Conservation (phyloP, 2,888 invertebrate species). For the Himalopsyche kuldschensis region DNA sequence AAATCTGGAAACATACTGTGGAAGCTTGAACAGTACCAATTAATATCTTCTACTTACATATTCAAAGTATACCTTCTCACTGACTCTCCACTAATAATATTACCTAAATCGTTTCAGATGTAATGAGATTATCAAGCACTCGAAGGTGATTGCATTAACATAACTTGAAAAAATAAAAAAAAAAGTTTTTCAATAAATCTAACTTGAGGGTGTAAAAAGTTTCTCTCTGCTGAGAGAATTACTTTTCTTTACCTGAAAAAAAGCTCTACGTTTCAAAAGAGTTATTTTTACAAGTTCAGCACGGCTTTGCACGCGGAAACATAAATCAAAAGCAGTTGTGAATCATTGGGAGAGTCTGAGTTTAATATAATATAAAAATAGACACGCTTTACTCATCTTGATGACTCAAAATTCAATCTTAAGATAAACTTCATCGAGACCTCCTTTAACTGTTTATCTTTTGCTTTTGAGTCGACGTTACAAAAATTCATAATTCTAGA, state of each 20-base stretch:
- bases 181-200: background rate
- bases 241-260: background rate
- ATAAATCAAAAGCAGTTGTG: background rate
- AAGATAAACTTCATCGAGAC: too few species aligned
- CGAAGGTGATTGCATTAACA: background rate
- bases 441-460: too few species aligned
- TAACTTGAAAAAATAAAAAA: background rate
- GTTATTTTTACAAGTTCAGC: background rate
- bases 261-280: background rate
- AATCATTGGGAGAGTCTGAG: background rate
- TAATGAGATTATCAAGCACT: background rate
- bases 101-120: background rate
- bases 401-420: too few species aligned
- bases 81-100: background rate
- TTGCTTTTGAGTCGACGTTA: too few species aligned
- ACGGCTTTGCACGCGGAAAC: background rate
- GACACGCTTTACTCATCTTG: too few species aligned
- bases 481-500: too few species aligned
- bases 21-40: too few species aligned
- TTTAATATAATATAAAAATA: too few species aligned
- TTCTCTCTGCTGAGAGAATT: background rate
- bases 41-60: too few species aligned
- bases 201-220: background rate
- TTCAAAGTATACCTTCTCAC: too few species aligned
- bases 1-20: too few species aligned